Base-by-base conservation (phyloP, 2,113 vertebrate genomes). In the Ancistrus triradiatus region DNA sequence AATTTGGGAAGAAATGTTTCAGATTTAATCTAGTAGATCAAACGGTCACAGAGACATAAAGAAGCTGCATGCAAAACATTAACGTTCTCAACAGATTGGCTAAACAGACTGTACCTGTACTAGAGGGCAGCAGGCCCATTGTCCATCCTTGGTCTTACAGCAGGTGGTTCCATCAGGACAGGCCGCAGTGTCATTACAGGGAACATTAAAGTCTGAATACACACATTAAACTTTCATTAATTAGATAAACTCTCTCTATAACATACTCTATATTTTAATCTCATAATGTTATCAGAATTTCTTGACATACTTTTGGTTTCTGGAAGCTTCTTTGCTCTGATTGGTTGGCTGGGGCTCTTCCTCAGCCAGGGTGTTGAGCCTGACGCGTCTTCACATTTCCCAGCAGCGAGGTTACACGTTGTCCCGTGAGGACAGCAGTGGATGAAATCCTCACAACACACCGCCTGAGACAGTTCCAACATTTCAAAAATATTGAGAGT, bases 371-470 rank as follows among this genome's bases (percentile, higher is more conserved):
- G 62, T 2, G 51, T 7, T 3, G 75, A 67, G 18, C 73, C 53
- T 0, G 2, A n/a, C 10, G 59, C 8, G 0, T 58, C 46, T 1
- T 81, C 33, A 22, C 88, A 89, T 4, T 53, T 79, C 7, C 18
- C 31, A 0, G 58, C 77, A 1, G 35, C 57, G 51, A 84, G 18
- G 55, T 88, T 81, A 17, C 89, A 90, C 14, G 4, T 63, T 9
- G 46, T 68, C 2, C 77, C 86, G 0, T 78, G 72, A 0, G 89
- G 88, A 35, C 89, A 91, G 74, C 89, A 91, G 71, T 90, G 87
- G 10, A 81, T 28, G 0, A 40, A 57, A 31, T 91, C 89, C 0
- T 73, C 18, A 47, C 44, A 47, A 21, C 44, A 47, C 18, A 22
- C 44, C 18, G 8, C 44, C 44, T 47, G 44, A 42, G 27, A 31